These are phyloP conservation scores for Anguilla japonica DNA, from an alignment of 2,113 vertebrate genomes.

Conservation along the genomic window DNA sequence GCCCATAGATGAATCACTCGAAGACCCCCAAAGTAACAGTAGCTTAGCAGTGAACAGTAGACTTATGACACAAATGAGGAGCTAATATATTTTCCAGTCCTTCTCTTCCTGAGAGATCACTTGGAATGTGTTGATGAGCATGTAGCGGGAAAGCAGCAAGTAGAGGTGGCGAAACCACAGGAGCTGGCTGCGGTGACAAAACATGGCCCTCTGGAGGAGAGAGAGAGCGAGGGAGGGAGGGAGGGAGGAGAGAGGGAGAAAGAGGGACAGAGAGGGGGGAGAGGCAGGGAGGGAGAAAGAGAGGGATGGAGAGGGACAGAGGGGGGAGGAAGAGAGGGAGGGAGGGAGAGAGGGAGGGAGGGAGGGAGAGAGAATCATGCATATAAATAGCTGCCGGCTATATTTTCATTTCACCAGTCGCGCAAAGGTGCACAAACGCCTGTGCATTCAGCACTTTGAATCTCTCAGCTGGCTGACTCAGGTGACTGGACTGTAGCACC, in stretches of 20 bases:
- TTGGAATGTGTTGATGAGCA: constrained; percentile 86
- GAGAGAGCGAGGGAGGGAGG: neutral
- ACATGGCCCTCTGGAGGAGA: constrained; percentile 81
- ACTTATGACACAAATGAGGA: neutral
- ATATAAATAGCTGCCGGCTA: neutral
- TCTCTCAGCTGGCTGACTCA: neutral
- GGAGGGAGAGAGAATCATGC: constrained; percentile 9
- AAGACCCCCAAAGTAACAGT: neutral
- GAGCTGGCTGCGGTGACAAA: constrained; percentile 83
- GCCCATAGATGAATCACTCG: neutral
- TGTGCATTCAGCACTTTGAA: neutral
- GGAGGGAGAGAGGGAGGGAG: neutral
- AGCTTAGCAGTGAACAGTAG: neutral
- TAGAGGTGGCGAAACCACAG: constrained; percentile 90
- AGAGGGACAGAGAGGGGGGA: too few relatives aligned
- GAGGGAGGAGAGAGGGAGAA: too few relatives aligned
- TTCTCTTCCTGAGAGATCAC: constrained; percentile 62
- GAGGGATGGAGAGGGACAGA: too few relatives aligned
- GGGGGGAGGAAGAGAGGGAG: constrained; percentile 3
- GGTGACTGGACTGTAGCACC: too few relatives aligned
- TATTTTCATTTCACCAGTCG: neutral
- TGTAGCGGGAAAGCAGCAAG: constrained; percentile 84
- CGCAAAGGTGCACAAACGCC: neutral
- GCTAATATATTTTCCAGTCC: constrained; percentile 65
- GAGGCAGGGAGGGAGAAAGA: neutral